phyloP scores from a whole-genome alignment of 2,113 vertebrate species.

The Beaufortia kweichowensis region DNA sequence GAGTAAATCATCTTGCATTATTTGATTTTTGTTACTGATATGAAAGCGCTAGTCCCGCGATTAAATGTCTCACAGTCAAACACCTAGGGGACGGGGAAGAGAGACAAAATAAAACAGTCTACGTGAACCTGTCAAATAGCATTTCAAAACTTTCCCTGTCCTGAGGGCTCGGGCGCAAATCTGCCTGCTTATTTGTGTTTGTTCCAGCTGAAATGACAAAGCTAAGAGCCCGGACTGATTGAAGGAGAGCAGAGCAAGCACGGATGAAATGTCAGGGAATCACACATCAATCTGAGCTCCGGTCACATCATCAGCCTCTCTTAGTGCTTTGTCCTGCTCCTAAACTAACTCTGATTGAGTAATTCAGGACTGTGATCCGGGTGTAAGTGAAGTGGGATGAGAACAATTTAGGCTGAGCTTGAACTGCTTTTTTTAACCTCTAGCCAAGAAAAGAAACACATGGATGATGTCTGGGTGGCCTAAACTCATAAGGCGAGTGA shows the following conservation, averaged over 20 bases:
- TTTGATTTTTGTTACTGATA: conserved; percentile 99
- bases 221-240: conserved; percentile 76
- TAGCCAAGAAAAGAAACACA: neutral
- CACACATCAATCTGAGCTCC: conserved; percentile 70
- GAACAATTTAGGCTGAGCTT: conserved; percentile 53
- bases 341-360: conserved; percentile 74
- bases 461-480: neutral
- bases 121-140: conserved; percentile 99
- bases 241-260: conserved; percentile 74
- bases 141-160: conserved; percentile 94
- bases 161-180: conserved; percentile 83
- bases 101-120: conserved; percentile 89
- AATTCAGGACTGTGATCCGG: conserved; percentile 67
- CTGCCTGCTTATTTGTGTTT: conserved; percentile 80
- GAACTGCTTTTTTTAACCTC: conserved; percentile 27
- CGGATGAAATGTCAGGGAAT: conserved; percentile 65
- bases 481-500: neutral
- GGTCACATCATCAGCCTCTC: conserved; percentile 71
- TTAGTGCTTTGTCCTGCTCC: conserved; percentile 70
- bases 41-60: conserved; percentile 99
- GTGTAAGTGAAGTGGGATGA: conserved; percentile 46
- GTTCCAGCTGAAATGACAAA: conserved; percentile 91
- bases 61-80: conserved; percentile 99
- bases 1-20: conserved; percentile 99
- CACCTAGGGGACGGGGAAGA: conserved; percentile 95